These are phyloP conservation scores for Pavo muticus DNA, from an alignment of 2,113 vertebrate species.

Conservation along the genomic window DNA sequence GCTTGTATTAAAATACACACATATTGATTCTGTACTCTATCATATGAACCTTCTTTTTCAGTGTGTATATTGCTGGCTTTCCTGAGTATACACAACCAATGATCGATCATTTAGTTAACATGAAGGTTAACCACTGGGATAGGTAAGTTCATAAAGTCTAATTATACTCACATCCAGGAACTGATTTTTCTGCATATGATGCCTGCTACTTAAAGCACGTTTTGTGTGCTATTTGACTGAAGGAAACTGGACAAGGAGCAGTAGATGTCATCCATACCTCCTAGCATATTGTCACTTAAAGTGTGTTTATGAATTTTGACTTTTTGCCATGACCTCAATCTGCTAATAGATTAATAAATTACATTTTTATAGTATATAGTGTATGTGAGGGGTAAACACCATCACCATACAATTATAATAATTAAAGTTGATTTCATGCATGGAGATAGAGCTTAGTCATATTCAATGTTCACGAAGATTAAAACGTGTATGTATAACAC, in stretches of 20 bases:
- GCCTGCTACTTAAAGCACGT: background rate
- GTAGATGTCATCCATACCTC: background rate
- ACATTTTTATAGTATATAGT: constrained; percentile 9
- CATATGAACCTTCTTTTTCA: constrained; percentile 43
- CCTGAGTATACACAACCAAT: constrained; percentile 90
- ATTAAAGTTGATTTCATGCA: constrained; percentile 58
- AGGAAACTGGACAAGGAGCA: background rate
- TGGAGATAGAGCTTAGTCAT: constrained; percentile 62
- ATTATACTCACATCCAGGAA: background rate
- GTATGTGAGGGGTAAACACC: constrained; percentile 44
- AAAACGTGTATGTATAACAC: background rate
- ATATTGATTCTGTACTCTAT: background rate
- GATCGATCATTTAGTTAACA: constrained; percentile 90
- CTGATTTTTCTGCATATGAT: background rate
- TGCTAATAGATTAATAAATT: constrained; percentile 63
- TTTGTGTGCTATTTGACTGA: background rate
- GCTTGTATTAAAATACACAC: background rate
- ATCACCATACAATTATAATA: constrained; percentile 61
- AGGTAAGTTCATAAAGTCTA: constrained; percentile 75
- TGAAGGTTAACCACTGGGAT: constrained; percentile 96
- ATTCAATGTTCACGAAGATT: background rate
- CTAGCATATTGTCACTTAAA: background rate
- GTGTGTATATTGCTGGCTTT: constrained; percentile 90
- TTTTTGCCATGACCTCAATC: constrained; percentile 60
- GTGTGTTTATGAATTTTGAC: constrained; percentile 20